Percentiles rank a stretch among this genome's conserved stretches.
These are phyloP conservation scores for Tortrix viridana DNA, from an alignment of 2,888 invertebrate genomes.

Conservation along the genomic window DNA sequence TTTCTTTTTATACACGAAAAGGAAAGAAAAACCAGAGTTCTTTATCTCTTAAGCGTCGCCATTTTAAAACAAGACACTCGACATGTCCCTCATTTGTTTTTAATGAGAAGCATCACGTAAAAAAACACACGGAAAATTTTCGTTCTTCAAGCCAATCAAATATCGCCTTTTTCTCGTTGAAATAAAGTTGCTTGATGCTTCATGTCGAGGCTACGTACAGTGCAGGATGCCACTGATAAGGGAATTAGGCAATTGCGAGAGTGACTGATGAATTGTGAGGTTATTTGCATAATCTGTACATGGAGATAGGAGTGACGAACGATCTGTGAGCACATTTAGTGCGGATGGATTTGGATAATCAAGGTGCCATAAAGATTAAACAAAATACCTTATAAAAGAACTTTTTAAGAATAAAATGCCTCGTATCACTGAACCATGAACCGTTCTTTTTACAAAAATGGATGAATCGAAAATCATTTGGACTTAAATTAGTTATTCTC, in stretches of 20 bases:
- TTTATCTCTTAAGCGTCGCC: background rate
- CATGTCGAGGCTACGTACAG: constrained; percentile 46
- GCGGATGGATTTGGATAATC: background rate
- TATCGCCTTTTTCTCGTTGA: background rate
- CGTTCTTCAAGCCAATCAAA: background rate
- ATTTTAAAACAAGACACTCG: background rate
- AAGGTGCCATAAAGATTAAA: background rate
- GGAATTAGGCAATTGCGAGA: constrained; percentile 59
- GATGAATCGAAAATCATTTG: no score
- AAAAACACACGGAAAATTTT: constrained; percentile 9
- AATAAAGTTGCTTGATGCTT: constrained; percentile 43
- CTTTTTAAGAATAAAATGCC: no score
- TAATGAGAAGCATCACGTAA: constrained; percentile 10
- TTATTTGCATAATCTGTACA: constrained; percentile 63
- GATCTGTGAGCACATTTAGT: constrained; percentile 17
- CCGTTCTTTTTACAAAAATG: no score
- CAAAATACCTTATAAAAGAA: background rate
- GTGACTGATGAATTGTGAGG: constrained; percentile 64
- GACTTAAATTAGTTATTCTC: no score
- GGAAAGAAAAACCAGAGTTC: no score
- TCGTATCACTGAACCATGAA: no score
- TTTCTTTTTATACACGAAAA: no score
- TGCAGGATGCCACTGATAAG: constrained; percentile 58
- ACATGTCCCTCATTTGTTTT: constrained; percentile 1
- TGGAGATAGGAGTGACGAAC: constrained; percentile 38